phyloP scores from a whole-genome alignment of 2,888 invertebrate genomes.

The Himalopsyche kuldschensis region DNA sequence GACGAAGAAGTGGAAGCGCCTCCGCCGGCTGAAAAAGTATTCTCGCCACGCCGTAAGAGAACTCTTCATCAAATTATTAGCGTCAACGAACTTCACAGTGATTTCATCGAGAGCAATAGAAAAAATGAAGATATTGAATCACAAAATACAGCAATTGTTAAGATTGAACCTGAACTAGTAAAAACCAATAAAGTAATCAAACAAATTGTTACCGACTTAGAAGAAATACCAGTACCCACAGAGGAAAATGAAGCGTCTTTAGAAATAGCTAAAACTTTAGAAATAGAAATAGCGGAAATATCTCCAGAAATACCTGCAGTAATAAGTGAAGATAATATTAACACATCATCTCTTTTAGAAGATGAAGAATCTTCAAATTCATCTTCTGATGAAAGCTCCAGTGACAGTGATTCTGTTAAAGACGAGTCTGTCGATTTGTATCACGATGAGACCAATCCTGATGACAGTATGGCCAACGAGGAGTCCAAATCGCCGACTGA shows the following conservation, averaged over 20 bases:
- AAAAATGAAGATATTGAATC: conserved; percentile 10
- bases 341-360: background rate
- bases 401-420: background rate
- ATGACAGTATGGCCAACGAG: background rate
- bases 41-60: conserved; percentile 47
- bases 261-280: background rate
- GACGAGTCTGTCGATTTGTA: background rate
- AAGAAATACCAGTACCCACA: background rate
- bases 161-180: conserved; percentile 8
- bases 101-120: conserved; percentile 51
- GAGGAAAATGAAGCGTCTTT: background rate
- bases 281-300: too few relatives aligned
- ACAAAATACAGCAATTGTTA: conserved; percentile 7
- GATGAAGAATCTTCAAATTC: conserved; percentile 8
- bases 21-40: conserved; percentile 41
- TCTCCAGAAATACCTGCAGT: background rate
- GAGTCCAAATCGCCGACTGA: background rate
- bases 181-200: background rate
- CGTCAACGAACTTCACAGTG: conserved; percentile 55
- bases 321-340: background rate
- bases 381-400: conserved; percentile 41
- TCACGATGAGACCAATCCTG: background rate
- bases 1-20: conserved; percentile 54
- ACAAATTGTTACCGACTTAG: background rate
- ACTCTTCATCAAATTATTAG: conserved; percentile 50